Conservation (phyloP, 2,797 vertebrate species). For the Nyctalus aviator region DNA sequence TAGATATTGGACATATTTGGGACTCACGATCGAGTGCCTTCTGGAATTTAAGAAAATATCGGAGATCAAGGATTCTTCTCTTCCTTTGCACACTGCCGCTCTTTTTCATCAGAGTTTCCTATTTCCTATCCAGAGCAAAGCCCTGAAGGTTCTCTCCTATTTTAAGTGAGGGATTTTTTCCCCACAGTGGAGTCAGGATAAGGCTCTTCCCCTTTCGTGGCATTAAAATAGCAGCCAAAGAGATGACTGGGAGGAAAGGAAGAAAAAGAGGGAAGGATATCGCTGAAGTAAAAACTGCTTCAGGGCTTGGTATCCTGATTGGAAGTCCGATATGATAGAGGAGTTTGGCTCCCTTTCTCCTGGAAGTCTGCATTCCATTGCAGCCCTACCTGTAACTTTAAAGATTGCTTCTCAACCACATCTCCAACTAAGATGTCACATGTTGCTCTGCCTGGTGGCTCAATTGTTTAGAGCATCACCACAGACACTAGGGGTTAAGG, state of each 20-base stretch:
- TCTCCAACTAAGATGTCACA: not conserved
- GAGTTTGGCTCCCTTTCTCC: not conserved
- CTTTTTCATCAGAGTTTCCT: not conserved
- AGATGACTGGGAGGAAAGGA: not conserved
- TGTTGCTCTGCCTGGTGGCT: not conserved
- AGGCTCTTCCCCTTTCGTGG: not conserved
- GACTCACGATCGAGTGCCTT: not conserved
- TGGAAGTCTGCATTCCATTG: not conserved
- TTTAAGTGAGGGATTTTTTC: not conserved
- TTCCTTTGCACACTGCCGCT: not conserved
- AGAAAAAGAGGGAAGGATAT: not conserved
- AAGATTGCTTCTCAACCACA: not conserved
- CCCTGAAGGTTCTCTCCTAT: not conserved
- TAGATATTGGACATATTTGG: not conserved
- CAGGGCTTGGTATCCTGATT: not conserved
- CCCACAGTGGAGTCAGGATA: not conserved
- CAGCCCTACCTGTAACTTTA: not conserved
- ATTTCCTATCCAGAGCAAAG: not conserved
- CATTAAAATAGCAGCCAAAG: not conserved
- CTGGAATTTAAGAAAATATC: constrained; percentile 3
- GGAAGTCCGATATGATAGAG: not conserved
- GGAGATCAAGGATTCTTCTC: not conserved
- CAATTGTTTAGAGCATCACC: not conserved
- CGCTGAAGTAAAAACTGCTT: not conserved
- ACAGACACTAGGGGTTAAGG: not conserved